Percentiles rank a stretch among this genome's conserved stretches.
Evolutionary conservation across 92 coral and sea anemone genomes (phyloP).

Genomic region (Chrysogorgia sp.): DNA sequence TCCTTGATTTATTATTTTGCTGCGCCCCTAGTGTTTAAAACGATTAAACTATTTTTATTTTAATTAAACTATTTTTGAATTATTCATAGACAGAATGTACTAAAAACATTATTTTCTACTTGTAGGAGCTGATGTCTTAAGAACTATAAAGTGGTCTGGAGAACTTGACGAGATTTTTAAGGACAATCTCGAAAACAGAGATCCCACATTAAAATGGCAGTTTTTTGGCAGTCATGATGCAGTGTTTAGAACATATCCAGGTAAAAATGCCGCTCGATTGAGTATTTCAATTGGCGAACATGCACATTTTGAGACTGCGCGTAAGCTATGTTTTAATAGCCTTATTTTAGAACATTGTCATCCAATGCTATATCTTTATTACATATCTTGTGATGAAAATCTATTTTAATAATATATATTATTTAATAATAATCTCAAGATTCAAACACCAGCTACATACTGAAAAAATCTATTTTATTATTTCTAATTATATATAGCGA

Average conservation of each 20-base stretch:
- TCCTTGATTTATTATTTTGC: too few relatives aligned
- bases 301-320: too few relatives aligned
- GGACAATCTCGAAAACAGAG: constrained; percentile 56
- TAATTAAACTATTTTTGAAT: neutral
- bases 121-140: constrained; percentile 71
- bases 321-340: too few relatives aligned
- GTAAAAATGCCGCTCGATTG: constrained; percentile 41
- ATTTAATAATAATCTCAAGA: too few relatives aligned
- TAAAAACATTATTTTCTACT: neutral
- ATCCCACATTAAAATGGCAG: constrained; percentile 87
- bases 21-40: too few relatives aligned
- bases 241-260: constrained; percentile 84
- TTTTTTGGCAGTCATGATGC: constrained; percentile 93
- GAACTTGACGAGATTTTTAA: constrained; percentile 74
- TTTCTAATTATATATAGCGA: constrained; percentile 44
- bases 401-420: too few relatives aligned
- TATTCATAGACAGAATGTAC: too few relatives aligned
- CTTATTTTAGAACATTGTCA: too few relatives aligned
- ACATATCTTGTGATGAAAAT: neutral
- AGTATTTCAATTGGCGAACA: too few relatives aligned
- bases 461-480: neutral
- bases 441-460: neutral
- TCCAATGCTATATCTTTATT: neutral
- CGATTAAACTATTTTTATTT: too few relatives aligned
- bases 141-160: constrained; percentile 84